Evolutionary conservation across 2,888 invertebrate species (phyloP), one percentile per base, ranked within the genome.

Genomic region (Meteorus colon): DNA sequence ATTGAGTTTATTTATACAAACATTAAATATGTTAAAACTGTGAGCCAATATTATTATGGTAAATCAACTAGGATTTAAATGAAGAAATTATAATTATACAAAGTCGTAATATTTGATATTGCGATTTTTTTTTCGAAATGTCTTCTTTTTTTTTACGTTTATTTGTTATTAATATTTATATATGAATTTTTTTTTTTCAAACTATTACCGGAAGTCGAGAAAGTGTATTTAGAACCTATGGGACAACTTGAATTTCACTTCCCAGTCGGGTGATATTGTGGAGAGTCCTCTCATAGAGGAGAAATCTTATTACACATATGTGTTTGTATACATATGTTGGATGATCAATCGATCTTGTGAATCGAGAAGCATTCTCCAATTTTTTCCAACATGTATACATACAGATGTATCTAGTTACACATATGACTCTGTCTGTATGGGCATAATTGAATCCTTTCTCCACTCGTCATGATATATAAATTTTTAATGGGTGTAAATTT

Each of bases 161-260:
- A 12, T 41, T 41, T 12, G 0, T 41, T 41, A 41, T 41, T 41
- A 41, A 41, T 41, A 41, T 41, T 41, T 41, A 41, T 41, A 12
- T 2, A 41, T 12, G 12, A 12, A 41, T 16, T 60, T 71, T 45
- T 60, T 41, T 45, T 37, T 62, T 59, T 71, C 29, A 8, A 19
- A 14, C 37, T 14, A 41, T 16, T 29, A 63, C n/a, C 69, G 75
- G 74, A 75, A 75, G 70, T 75, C 34, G 60, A 59, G 74, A 74
- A 74, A 74, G 73, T 66, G 24, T 29, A 27, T 45, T 24, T 66
- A 65, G 31, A 48, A 12, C n/a, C 34, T 27, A 16, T 31, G 41
- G 48, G 65, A 74, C 74, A 67, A 74, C 60, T 74, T n/a, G 51
- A 75, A 75, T 75, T 75, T 75, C 75, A 75, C 75, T 75, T 70